Evolutionary conservation across 1,140 invertebrate species (phyloP), one percentile per base, ranked within the genome.

Genomic region (Leptinotarsa defecta): DNA sequence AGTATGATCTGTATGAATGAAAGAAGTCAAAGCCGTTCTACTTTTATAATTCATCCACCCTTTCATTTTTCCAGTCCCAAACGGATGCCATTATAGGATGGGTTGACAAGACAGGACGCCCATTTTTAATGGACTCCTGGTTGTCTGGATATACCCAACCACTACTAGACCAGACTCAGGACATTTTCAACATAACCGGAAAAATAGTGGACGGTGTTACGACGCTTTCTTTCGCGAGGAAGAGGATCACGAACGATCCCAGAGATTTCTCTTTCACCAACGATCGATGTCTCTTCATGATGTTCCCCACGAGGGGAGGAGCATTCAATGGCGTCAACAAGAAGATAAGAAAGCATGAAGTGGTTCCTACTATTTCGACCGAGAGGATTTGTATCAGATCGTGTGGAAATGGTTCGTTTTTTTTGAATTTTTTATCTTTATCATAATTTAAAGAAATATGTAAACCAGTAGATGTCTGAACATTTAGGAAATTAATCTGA

Each of bases 81-180:
- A 93, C 92, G 0, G 94, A 95, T 83, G 94, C 94, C 0, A 91
- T 97, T 11, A 87, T 98, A 17, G 95, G 95, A 13, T 96, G 94
- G 93, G 92, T 97, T 13, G 94, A 96, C 81, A 89, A 88, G 73
- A 92, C 87, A 20, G 93, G 92, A 6, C 87, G 93, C 20, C 91
- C 92, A 49, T 96, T 95, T 86, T 83, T 96, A 4, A 95, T 95
- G 91, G 95, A 98, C 84, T 94, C 93, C 1, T 97, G 94, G 93
- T 91, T 96, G 49, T 89, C 88, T 70, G 93, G 93, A 1, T 94
- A 94, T 85, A 90, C 89, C 13, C 87, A 91, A n/a, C 95, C 95
- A 0, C 86, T 91, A 4, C 84, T 96, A 11, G 95, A 97, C 86
- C 83, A 87, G 0, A 89, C 87, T 48, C 94, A 97, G 86, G 92